Conservation (phyloP, 2,113 vertebrate genomes). For the Eurypyga helias region DNA sequence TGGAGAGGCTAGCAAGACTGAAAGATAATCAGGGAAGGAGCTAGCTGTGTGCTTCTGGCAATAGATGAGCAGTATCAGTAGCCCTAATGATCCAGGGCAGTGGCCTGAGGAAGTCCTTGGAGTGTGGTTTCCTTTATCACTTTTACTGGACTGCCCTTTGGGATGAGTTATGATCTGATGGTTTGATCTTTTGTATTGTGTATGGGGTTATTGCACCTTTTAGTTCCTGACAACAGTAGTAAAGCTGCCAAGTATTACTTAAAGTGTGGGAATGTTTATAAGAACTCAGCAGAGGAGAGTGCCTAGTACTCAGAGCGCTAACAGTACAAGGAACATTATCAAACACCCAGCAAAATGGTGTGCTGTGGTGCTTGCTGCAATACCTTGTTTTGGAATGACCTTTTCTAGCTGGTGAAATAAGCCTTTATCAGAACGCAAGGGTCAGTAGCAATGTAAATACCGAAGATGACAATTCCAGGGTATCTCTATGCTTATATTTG, state of each 20-base stretch:
- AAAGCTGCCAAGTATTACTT: slow-evolving; percentile 63
- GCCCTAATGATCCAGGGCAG: slow-evolving; percentile 37
- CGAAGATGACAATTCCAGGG: neutral
- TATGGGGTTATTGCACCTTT: slow-evolving; percentile 55
- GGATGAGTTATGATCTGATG: slow-evolving; percentile 46
- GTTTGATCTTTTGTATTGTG: slow-evolving; percentile 62
- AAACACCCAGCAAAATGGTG: neutral
- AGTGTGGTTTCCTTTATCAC: slow-evolving; percentile 59
- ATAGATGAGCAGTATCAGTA: neutral
- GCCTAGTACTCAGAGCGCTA: neutral
- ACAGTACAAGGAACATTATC: neutral
- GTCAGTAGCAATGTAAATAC: neutral
- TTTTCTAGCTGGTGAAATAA: neutral
- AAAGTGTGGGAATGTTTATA: slow-evolving; percentile 69
- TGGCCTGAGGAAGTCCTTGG: slow-evolving; percentile 68
- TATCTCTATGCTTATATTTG: rapidly evolving
- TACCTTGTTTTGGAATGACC: neutral
- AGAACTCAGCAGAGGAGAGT: slow-evolving; percentile 14
- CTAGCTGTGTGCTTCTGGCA: neutral
- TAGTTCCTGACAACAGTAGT: slow-evolving; percentile 56
- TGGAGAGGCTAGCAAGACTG: neutral
- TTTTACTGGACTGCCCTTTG: slow-evolving; percentile 46
- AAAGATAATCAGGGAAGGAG: neutral
- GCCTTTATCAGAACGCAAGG: neutral
- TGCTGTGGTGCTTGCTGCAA: neutral